A percentile compares a stretch with the other conserved stretches of the same genome.
Evolutionary conservation across 2,888 invertebrate genomes (phyloP).

Genomic region (Temnothorax unifasciatus): DNA sequence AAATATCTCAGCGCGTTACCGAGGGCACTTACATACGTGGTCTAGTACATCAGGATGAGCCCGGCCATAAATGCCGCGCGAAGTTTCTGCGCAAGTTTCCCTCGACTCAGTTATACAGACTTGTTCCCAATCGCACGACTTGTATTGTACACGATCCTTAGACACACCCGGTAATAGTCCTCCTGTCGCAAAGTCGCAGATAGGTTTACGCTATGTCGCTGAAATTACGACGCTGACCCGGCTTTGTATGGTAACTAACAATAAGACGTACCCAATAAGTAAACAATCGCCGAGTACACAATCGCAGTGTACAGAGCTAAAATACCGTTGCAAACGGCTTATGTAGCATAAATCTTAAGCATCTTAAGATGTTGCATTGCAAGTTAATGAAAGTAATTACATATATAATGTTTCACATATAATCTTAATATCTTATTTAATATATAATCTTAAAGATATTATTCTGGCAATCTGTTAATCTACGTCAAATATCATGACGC

Average conservation of each 20-base stretch:
- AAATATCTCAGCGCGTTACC: conserved; percentile 58
- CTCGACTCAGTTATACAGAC: conserved; percentile 47
- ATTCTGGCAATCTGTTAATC: background rate
- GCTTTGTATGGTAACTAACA: background rate
- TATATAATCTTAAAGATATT: background rate
- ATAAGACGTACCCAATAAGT: conserved; percentile 18
- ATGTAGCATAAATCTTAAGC: background rate
- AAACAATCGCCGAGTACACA: conserved; percentile 24
- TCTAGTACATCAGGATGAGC: conserved; percentile 49
- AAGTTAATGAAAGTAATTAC: background rate
- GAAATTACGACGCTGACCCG: conserved; percentile 51
- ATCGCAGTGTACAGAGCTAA: background rate
- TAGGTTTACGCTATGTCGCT: conserved; percentile 50
- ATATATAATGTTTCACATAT: background rate
- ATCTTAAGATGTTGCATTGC: background rate
- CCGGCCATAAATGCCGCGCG: conserved; percentile 57
- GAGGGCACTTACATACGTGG: background rate
- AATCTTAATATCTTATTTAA: background rate
- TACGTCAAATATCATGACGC: background rate
- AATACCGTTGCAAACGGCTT: background rate
- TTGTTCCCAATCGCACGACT: conserved; percentile 54
- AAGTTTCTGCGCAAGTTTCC: conserved; percentile 68
- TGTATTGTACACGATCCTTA: conserved; percentile 46
- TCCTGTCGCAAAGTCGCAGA: conserved; percentile 58
- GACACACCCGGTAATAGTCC: conserved; percentile 47